A percentile compares a stretch with the other conserved stretches of the same genome.
Conservation (phyloP, 2,888 invertebrate genomes). For the Megaustenia siamemsis region DNA sequence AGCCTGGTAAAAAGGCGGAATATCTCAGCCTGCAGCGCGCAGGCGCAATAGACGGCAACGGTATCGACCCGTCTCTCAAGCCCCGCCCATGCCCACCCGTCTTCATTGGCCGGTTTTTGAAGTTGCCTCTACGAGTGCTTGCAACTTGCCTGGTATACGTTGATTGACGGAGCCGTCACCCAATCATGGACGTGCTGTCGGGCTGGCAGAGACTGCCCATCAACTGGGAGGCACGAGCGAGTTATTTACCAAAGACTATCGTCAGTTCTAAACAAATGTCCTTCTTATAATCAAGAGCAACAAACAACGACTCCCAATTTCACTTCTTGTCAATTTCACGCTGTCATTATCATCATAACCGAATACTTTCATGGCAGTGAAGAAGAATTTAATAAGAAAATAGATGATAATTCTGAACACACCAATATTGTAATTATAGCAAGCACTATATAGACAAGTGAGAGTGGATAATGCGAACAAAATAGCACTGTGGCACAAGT, state of each 20-base stretch:
- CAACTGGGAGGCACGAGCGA: neutral
- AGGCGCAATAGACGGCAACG: slow-evolving; percentile 31
- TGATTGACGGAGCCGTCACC: slow-evolving; percentile 33
- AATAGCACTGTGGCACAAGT: neutral
- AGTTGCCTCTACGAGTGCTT: slow-evolving; percentile 26
- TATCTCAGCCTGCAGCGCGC: slow-evolving; percentile 14
- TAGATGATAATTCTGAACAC: neutral
- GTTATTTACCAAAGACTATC: slow-evolving; percentile 32
- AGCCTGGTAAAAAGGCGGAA: slow-evolving; percentile 44
- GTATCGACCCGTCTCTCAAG: slow-evolving; percentile 43
- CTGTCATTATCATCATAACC: neutral
- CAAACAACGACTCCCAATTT: slow-evolving; percentile 8
- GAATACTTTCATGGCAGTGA: neutral
- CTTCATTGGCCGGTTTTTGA: slow-evolving; percentile 30
- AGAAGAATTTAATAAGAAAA: neutral
- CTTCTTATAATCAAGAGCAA: slow-evolving; percentile 14
- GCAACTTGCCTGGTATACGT: neutral
- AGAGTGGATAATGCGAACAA: neutral
- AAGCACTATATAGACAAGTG: neutral
- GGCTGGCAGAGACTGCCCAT: neutral
- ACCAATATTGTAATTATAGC: neutral
- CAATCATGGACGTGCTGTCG: slow-evolving; percentile 33
- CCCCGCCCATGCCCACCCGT: slow-evolving; percentile 31
- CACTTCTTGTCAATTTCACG: slow-evolving; percentile 21
- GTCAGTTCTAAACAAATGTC: slow-evolving; percentile 31